Base-by-base conservation (phyloP, 2,113 vertebrate species). In the Pangasianodon gigas region DNA sequence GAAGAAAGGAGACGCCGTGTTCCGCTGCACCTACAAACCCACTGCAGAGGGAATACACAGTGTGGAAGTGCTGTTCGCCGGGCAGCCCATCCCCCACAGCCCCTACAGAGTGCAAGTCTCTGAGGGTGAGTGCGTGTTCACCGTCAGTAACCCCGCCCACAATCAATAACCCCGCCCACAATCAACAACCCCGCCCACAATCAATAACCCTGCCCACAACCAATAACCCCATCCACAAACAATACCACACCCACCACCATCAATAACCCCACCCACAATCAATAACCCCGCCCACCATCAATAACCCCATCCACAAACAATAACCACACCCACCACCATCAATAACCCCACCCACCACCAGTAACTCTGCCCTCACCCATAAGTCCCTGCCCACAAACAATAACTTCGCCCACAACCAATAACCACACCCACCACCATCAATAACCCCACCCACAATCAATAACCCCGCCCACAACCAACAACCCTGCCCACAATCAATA, bases 11-110 rank as follows among this genome's bases (percentile, higher is more conserved):
- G 97, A 99, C 92, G 98, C 94, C 74, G 96, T 97, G 16, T 99
- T 97, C 96, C 98, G 98, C 74, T 99, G 98, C 95, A 99, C 98
- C 0, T 99, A 99, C 92, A 96, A 96, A 77, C 98, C 98, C 0
- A 91, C 97, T 86, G 92, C 96, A n/a, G 97, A 99, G 92, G 98
- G 98, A 14, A 96, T 97, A 0, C 98, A 99, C 94, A 96, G 92
- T 4, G 93, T 99, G 90, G 96, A 96, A 0, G 96, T 99, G 84
- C 96, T 97, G 92, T 99, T 97, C 0, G 98, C 97, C 0, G 97
- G 96, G 0, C 90, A 98, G 86, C 97, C 97, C 90, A 96, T 99
- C 90, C 97, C 97, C 92, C 97, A 96, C 93, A 99, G 98, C 82
- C 98, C 98, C 26, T 98, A 96, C 93, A 94, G 94, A 0, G 98